phyloP scores from a whole-genome alignment of 1,140 invertebrate species.

The Ceratosolen solmsi region DNA sequence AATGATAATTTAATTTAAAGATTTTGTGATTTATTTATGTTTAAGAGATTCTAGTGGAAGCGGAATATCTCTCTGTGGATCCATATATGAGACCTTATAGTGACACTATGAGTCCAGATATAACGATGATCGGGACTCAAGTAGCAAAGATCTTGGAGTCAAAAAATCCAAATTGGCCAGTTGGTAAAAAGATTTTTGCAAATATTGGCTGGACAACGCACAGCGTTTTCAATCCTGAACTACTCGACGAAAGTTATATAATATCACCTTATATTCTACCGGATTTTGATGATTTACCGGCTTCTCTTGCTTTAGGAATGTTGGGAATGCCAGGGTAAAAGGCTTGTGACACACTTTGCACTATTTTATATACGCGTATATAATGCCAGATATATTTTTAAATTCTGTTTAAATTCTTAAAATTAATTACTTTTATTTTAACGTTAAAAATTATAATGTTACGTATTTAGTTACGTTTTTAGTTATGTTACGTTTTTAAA shows the following conservation, averaged over 20 bases:
- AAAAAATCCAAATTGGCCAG: constrained; percentile 76
- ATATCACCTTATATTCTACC: constrained; percentile 69
- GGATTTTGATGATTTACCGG: constrained; percentile 74
- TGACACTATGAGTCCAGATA: constrained; percentile 71
- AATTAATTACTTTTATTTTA: not conserved
- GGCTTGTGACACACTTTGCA: not conserved
- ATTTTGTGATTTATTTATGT: constrained; percentile 42
- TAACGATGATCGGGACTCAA: constrained; percentile 78
- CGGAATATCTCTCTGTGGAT: constrained; percentile 81
- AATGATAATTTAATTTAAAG: not conserved
- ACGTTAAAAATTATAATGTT: too few relatives aligned
- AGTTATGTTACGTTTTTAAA: too few relatives aligned
- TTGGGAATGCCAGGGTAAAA: constrained; percentile 80
- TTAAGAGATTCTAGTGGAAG: constrained; percentile 79
- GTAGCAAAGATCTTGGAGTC: constrained; percentile 79
- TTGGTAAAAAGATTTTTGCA: constrained; percentile 76
- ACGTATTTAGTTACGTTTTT: too few relatives aligned
- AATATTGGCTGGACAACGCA: constrained; percentile 77
- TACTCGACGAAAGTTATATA: not conserved
- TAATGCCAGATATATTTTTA: not conserved
- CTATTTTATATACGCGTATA: too few relatives aligned
- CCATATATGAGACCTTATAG: constrained; percentile 80
- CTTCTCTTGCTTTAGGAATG: constrained; percentile 76
- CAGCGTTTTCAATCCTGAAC: constrained; percentile 63
- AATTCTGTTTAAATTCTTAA: not conserved